Conservation (phyloP, 2,113 vertebrate genomes). For the Phalacrocorax aristotelis region DNA sequence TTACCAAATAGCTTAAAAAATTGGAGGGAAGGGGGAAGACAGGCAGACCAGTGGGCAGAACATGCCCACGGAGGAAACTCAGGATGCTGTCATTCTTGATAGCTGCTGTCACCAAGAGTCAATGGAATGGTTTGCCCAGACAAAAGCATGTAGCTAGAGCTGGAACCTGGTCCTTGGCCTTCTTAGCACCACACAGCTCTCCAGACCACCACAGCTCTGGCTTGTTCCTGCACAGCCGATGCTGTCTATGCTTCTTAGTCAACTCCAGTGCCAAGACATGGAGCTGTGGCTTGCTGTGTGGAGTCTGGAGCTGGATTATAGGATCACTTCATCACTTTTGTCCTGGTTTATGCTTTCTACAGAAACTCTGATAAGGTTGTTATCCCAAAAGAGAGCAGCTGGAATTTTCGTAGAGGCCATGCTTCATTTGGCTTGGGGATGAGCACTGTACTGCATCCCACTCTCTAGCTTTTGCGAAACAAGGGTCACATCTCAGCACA, state of each 20-base stretch:
- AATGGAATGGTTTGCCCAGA: background rate
- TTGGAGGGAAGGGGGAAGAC: background rate
- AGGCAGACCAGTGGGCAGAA: background rate
- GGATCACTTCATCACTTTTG: background rate
- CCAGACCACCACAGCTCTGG: background rate
- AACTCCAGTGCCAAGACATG: background rate
- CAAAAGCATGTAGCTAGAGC: background rate
- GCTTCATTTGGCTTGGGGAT: background rate
- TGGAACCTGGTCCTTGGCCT: background rate
- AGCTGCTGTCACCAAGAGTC: background rate
- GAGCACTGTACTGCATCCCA: background rate
- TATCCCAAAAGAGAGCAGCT: background rate
- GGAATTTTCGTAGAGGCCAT: background rate
- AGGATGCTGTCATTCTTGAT: background rate
- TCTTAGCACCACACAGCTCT: background rate
- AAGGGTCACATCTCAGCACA: background rate
- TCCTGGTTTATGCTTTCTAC: background rate
- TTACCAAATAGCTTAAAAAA: background rate
- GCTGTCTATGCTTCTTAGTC: background rate
- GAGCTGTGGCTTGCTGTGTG: background rate
- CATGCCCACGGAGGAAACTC: fast-evolving
- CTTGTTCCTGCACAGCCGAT: background rate
- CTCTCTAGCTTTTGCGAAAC: background rate
- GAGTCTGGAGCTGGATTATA: background rate
- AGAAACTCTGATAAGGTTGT: background rate